These are phyloP conservation scores for Conistra vaccinii DNA, from an alignment of 2,888 invertebrate genomes.

Conservation along the genomic window DNA sequence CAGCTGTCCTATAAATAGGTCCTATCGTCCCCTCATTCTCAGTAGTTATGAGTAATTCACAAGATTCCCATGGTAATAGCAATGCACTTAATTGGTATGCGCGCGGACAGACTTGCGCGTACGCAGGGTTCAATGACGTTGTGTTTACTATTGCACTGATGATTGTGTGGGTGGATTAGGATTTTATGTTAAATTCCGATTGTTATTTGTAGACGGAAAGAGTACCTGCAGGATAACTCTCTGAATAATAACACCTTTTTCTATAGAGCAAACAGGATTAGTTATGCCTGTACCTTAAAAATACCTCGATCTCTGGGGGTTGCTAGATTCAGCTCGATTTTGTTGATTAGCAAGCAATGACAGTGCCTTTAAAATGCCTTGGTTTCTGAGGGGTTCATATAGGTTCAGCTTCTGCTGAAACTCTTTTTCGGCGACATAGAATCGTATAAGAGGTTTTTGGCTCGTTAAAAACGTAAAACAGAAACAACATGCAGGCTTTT, in stretches of 20 bases:
- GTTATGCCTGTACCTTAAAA: too few relatives aligned
- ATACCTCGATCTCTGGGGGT: too few relatives aligned
- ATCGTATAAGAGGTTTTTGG: not conserved
- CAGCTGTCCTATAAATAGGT: slow-evolving; percentile 36
- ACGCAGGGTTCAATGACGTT: slow-evolving; percentile 76
- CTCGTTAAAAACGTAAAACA: not conserved
- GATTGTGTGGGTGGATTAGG: slow-evolving; percentile 16
- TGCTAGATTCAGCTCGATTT: too few relatives aligned
- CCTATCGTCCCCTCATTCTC: slow-evolving; percentile 22
- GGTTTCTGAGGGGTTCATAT: not conserved
- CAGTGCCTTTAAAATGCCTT: not conserved
- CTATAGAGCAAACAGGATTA: too few relatives aligned
- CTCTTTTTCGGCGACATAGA: not conserved
- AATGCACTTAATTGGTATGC: slow-evolving; percentile 85
- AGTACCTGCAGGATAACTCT: too few relatives aligned
- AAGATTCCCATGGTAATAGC: slow-evolving; percentile 78
- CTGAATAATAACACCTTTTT: not conserved
- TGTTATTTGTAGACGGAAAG: not conserved
- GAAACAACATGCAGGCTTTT: not conserved
- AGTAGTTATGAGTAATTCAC: slow-evolving; percentile 59
- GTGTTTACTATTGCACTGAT: slow-evolving; percentile 46
- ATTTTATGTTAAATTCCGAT: slow-evolving; percentile 16
- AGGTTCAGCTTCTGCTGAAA: not conserved
- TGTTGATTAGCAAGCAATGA: too few relatives aligned
- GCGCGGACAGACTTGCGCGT: slow-evolving; percentile 71